Base-by-base conservation (phyloP, 2,797 vertebrate species). In the Onychomys leucogaster region DNA sequence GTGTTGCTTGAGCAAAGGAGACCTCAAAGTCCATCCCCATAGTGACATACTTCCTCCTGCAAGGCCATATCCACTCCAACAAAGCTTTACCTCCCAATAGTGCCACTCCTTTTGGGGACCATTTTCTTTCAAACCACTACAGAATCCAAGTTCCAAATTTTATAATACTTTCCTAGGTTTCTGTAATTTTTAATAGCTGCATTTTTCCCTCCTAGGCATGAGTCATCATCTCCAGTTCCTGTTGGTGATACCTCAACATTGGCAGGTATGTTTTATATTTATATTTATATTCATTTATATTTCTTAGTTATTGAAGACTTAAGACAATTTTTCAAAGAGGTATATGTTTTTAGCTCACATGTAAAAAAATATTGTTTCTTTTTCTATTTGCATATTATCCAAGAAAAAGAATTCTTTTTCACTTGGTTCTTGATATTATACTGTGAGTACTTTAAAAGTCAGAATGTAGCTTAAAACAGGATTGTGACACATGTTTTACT, bases 231-330 rank as follows among this genome's bases (percentile, higher is more conserved):
- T 97, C 91, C 96, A 41, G 92, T 97, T 97, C 97, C 9, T 13
- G 77, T 87, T 96, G 85, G 49, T 65, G 98, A 98, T 83, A 89
- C 95, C 37, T 98, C 98, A 43, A 98, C 98, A 59, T 43, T 98
- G 76, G 98, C 94, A 98, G 98, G 99, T 99, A 93, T 97, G 98
- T 97, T 94, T n/a, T n/a, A n/a, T n/a, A n/a, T n/a, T n/a, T n/a
- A n/a, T n/a, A n/a, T n/a, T n/a, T n/a, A n/a, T 94, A 75, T 57
- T 90, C 34, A 57, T 9, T 92, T 95, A 90, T 93, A 6, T 95
- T 97, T 73, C 71, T 43, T 71, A 85, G 59, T 89, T 71, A 90
- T 75, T 83, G 81, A 46, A 82, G 57, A 21, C 17, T 91, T 95
- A 94, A 87, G 55, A 81, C 37, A 80, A 21, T 21, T 27, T 96